phyloP scores from a whole-genome alignment of 2,797 vertebrate genomes.

The Centropyge bicolor region DNA sequence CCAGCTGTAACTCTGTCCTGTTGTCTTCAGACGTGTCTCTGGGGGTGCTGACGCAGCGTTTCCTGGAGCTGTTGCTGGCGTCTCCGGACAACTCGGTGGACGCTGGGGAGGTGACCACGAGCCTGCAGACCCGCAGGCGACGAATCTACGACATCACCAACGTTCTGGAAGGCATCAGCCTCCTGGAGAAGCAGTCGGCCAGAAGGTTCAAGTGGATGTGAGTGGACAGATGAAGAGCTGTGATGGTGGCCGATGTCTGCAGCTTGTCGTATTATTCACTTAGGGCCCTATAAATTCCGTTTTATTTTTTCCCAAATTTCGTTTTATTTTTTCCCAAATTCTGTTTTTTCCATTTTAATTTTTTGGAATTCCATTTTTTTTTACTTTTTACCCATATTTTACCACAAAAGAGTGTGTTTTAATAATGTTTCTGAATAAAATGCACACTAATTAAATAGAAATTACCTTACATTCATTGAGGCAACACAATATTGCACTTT shows the following conservation, averaged over 20 bases:
- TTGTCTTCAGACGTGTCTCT: conserved; percentile 84
- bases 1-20: not conserved
- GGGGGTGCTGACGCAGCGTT: conserved; percentile 87
- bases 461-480: no score
- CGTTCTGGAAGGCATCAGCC: conserved; percentile 88
- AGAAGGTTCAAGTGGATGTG: conserved; percentile 93
- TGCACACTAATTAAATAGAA: no score
- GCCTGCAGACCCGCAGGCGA: conserved; percentile 87
- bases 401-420: no score
- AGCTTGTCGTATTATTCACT: not conserved
- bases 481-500: no score
- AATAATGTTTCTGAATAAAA: no score
- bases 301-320: no score
- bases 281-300: no score
- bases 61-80: conserved; percentile 89
- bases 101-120: conserved; percentile 85
- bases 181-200: conserved; percentile 90
- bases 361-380: no score
- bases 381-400: no score
- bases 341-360: no score
- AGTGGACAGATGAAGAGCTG: conserved; percentile 62
- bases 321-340: no score
- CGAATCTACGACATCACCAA: conserved; percentile 94
- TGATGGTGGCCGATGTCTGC: no score
- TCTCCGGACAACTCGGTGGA: conserved; percentile 89